Base-by-base conservation (phyloP, 2,797 vertebrate genomes). In the Muscicapa striata region DNA sequence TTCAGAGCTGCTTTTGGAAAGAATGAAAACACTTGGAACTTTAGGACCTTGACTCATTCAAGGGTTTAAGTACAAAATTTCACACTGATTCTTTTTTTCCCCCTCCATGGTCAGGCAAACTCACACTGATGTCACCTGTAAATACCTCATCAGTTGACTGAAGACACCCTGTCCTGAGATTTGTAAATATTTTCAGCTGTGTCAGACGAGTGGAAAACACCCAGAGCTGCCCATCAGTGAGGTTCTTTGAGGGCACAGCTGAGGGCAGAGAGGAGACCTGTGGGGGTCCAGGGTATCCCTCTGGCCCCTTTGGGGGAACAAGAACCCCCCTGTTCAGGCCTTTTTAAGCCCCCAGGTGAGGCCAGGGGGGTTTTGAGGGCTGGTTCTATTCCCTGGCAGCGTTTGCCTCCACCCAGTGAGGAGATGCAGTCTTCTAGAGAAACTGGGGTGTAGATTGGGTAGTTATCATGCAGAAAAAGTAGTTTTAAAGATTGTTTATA, bases 181-280 rank as follows among this genome's bases (percentile, higher is more conserved):
- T 67, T 84, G 92, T 97, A 97, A 98, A 97, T 95, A 96, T 94
- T 55, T 93, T 94, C 93, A 78, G 40, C 40, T 17, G 2, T 54
- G 68, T 69, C 79, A 87, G 73, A 89, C 34, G 83, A 93, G 43
- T 78, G n/a, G 68, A 87, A 95, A 88, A 95, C 67, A 64, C 32
- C 23, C 4, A 13, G 43, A 40, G 63, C 5, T 92, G 77, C 80
- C 43, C 55, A n/a, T 70, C 45, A 74, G 48, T 27, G 74, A 95
- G 38, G 84, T 89, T 57, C 82, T 94, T 85, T 91, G 46, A 78
- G 30, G 72, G 38, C 80, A 61, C 83, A 43, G 45, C 13, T 26
- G 17, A 77, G 46, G 34, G 72, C 38, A 92, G 67, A 88, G 87
- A 95, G 66, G 91, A 94, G 76, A 38, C 75, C 72, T 91, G 67